Conservation (phyloP, 1,140 invertebrate genomes). For the Euborellia annulipes region DNA sequence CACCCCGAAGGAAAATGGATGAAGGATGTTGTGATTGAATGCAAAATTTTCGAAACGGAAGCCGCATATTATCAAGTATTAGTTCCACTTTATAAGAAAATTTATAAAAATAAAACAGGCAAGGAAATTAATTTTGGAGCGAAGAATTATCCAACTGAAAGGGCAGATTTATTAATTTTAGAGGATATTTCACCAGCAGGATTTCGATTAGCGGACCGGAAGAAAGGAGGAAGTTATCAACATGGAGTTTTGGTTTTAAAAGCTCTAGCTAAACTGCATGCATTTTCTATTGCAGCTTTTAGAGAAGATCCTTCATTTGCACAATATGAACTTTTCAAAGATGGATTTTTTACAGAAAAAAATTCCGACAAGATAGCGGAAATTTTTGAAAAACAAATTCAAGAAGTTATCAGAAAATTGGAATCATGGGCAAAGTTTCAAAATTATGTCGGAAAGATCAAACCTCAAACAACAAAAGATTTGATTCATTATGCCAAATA, state of each 20-base stretch:
- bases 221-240: slow-evolving; percentile 13
- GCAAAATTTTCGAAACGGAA: too few relatives aligned
- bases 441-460: too few relatives aligned
- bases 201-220: slow-evolving; percentile 16
- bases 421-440: too few relatives aligned
- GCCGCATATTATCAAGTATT: background rate
- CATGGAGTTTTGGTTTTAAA: slow-evolving; percentile 14
- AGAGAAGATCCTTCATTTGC: slow-evolving; percentile 7
- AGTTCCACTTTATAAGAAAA: background rate
- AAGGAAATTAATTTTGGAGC: too few relatives aligned
- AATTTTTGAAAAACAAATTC: too few relatives aligned
- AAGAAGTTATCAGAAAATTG: too few relatives aligned
- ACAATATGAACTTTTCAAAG: background rate
- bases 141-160: too few relatives aligned
- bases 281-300: slow-evolving; percentile 11
- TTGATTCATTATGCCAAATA: too few relatives aligned
- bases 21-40: too few relatives aligned
- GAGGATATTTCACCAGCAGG: slow-evolving; percentile 14
- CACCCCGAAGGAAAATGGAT: too few relatives aligned
- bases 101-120: background rate
- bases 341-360: background rate
- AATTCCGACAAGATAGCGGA: background rate
- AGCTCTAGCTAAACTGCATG: slow-evolving; percentile 18
- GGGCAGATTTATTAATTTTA: slow-evolving; percentile 10
- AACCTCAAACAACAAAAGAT: too few relatives aligned